Conservation (phyloP, 1,140 invertebrate genomes). For the Sycophaga agraensis region DNA sequence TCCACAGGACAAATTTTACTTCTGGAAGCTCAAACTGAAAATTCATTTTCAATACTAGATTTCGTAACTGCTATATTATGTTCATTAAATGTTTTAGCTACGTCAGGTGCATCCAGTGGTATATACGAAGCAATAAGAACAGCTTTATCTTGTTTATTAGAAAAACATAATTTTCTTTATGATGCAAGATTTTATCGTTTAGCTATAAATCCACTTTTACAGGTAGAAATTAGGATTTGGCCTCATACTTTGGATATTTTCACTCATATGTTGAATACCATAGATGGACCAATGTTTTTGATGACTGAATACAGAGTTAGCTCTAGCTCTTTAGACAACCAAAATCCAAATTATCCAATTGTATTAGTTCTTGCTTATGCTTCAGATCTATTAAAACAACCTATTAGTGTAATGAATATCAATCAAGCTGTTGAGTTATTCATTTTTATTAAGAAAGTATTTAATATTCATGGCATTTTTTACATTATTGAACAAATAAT, state of each 20-base stretch:
- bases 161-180: slow-evolving; percentile 38
- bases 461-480: slow-evolving; percentile 45
- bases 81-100: slow-evolving; percentile 42
- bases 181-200: slow-evolving; percentile 45
- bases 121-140: slow-evolving; percentile 44
- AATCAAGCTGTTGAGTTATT: slow-evolving; percentile 44
- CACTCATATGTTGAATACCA: slow-evolving; percentile 43
- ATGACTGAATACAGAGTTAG: slow-evolving; percentile 36
- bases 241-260: slow-evolving; percentile 47
- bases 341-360: slow-evolving; percentile 31
- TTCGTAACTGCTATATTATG: slow-evolving; percentile 42
- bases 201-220: slow-evolving; percentile 42
- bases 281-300: slow-evolving; percentile 44
- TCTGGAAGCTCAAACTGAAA: slow-evolving; percentile 35
- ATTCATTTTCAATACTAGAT: slow-evolving; percentile 39
- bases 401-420: slow-evolving; percentile 49
- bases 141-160: slow-evolving; percentile 41
- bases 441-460: slow-evolving; percentile 44
- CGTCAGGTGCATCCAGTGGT: slow-evolving; percentile 38
- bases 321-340: not conserved
- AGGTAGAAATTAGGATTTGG: slow-evolving; percentile 43
- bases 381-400: slow-evolving; percentile 47
- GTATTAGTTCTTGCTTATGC: slow-evolving; percentile 40
- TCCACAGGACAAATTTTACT: slow-evolving; percentile 41
- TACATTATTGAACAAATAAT: slow-evolving; percentile 40